Conservation (phyloP, 2,113 vertebrate species). For the Crotalus helleri region DNA sequence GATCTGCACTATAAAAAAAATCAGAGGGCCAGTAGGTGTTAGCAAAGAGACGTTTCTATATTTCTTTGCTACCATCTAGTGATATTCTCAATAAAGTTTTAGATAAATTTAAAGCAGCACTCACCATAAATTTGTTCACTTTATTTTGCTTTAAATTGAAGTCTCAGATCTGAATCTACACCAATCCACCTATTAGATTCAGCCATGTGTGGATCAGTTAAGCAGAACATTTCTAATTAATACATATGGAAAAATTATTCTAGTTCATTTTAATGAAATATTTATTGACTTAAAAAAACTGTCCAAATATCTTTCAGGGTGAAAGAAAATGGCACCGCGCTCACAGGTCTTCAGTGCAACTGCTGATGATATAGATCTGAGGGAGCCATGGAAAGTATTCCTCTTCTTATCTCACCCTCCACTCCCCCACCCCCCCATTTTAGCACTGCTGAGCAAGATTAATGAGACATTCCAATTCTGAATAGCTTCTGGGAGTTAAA, state of each 20-base stretch:
- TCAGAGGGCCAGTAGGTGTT: background rate
- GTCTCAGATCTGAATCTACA: background rate
- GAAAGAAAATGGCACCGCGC: background rate
- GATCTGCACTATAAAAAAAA: background rate
- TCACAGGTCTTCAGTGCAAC: background rate
- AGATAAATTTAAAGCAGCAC: background rate
- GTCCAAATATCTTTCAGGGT: background rate
- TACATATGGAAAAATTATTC: background rate
- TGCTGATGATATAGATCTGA: background rate
- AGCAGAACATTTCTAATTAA: constrained; percentile 8
- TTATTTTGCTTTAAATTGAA: background rate
- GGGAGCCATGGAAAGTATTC: background rate
- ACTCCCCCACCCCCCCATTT: background rate
- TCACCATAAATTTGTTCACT: background rate
- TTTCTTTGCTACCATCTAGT: background rate
- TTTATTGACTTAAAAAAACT: background rate
- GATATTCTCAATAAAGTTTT: background rate
- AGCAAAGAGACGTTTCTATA: background rate
- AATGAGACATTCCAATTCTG: background rate
- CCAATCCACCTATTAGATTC: background rate
- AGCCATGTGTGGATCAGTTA: background rate
- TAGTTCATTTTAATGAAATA: constrained; percentile 1
- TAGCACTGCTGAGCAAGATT: background rate
- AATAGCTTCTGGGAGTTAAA: background rate
- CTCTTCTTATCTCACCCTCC: background rate